Evolutionary conservation across 2,113 vertebrate species (phyloP), one percentile per base, ranked within the genome.

Genomic region (Trematocara variabile): DNA sequence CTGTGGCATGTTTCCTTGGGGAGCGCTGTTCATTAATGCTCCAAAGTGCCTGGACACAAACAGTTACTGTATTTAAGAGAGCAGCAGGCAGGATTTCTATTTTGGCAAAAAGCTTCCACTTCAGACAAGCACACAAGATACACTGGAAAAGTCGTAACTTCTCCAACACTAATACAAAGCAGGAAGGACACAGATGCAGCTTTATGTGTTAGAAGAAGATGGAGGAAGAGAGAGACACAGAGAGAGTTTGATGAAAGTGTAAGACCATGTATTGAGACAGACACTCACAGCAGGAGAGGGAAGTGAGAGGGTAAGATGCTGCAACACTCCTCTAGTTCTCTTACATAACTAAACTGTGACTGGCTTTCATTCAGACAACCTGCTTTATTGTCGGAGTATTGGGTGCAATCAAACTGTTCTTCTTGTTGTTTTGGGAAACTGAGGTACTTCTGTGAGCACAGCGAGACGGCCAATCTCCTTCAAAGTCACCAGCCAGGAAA

Each of bases 381-480:
- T 80, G 86, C 84, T 92, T 93, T 86, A 89, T 93, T 89, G 89
- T 90, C 84, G 60, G 83, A 70, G 85, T 86, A 89, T 83, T 79
- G 88, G 86, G 92, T 83, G 82, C 90, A 91, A 92, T 94, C 87
- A 93, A 88, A 93, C 90, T 88, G 86, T 81, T 81, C 90, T 85
- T 90, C 86, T 88, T 92, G 79, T 93, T 94, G 91, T 93, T 92
- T 90, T 77, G 80, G 85, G 68, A 78, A 82, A 79, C 60, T 46
- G 85, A 89, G 85, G 88, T 81, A 84, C 79, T 63, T 78, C 81
- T 88, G 90, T 80, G 84, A 92, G 89, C 85, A 33, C 89, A 91
- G 94, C 63, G 80, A 92, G 93, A 84, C 88, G 94, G 91, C 91
- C 88, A 83, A 91, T 91, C 94, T 94, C 93, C 94, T 95, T 95